Evolutionary conservation across 1,140 invertebrate genomes (phyloP).

Genomic region (Maconellicoccus hirsutus): DNA sequence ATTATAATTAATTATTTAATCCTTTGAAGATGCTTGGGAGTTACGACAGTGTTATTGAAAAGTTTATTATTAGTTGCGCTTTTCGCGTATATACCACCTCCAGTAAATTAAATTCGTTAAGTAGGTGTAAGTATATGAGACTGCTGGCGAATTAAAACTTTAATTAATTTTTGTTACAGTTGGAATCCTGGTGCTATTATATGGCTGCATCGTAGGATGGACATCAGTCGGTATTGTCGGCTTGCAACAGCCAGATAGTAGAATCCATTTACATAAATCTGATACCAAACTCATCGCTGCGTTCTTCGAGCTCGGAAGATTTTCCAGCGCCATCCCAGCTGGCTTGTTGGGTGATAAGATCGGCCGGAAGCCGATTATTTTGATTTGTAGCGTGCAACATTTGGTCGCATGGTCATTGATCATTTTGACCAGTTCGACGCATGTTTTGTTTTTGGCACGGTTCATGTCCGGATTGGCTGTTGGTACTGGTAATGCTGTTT

Average conservation of each 20-base stretch:
- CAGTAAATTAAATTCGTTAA: too few species aligned
- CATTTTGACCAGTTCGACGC: constrained; percentile 36
- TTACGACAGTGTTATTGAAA: too few species aligned
- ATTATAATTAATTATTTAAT: too few species aligned
- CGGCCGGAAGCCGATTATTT: constrained; percentile 37
- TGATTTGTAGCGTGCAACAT: constrained; percentile 63
- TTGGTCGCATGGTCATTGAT: constrained; percentile 51
- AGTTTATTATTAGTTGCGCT: too few species aligned
- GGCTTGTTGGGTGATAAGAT: constrained; percentile 28
- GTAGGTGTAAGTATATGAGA: too few species aligned
- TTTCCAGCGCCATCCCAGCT: constrained; percentile 30
- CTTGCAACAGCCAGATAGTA: background rate
- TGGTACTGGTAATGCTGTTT: constrained; percentile 59
- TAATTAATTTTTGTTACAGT: constrained; percentile 7
- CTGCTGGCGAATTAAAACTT: too few species aligned
- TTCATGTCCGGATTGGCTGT: constrained; percentile 48
- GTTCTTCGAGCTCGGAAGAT: constrained; percentile 29
- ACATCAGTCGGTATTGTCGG: background rate
- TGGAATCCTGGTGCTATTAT: background rate
- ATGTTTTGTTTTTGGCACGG: constrained; percentile 42
- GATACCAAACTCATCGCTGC: constrained; percentile 28
- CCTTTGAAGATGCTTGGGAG: too few species aligned
- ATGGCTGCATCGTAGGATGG: constrained; percentile 11
- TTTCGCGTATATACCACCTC: too few species aligned
- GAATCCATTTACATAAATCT: background rate